Evolutionary conservation across 2,797 vertebrate genomes (phyloP), one percentile per base, ranked within the genome.

Genomic region (Schizopygopsis malacanthus): DNA sequence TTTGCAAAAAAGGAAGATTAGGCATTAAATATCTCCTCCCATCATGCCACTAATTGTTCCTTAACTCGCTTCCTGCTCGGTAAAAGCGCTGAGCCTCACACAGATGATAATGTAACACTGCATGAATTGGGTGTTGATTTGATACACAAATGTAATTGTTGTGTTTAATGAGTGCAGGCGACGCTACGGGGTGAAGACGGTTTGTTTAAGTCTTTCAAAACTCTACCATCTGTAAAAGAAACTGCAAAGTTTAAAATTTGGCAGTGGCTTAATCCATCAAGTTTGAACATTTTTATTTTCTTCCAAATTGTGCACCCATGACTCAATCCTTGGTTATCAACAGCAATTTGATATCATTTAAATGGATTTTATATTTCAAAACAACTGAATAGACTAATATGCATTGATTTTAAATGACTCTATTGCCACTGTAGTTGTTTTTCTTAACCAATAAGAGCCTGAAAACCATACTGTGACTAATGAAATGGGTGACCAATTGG

Each of bases 41-140:
- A 87, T 89, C 88, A 87, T 87, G 84, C 59, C 71, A 85, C 87
- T 89, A 89, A 90, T 89, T 90, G 90, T 90, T 88, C 86, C 79
- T 86, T 86, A 86, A 90, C 84, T 75, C 77, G 88, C 86, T 88
- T 90, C 88, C 87, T 90, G 88, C 85, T 89, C 71, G 63, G 84
- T 84, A 65, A 79, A 83, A 84, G 79, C 25, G 54, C 10, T 0
- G 43, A 71, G 79, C 65, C 70, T 86, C 77, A 81, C 69, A 85
- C 80, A 78, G 76, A 76, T 77, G 77, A 84, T 88, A 86, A 88
- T 86, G 81, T 82, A 59, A 76, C 73, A 56, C 75, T 80, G 79
- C 83, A 85, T 83, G 87, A 90, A 87, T 77, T 75, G 63, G 37
- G 59, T 75, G 75, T 75, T 88, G 82, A 87, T 89, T 89, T 82